Base-by-base conservation (phyloP, 1,140 invertebrate genomes). In the Tetraneura akinire region DNA sequence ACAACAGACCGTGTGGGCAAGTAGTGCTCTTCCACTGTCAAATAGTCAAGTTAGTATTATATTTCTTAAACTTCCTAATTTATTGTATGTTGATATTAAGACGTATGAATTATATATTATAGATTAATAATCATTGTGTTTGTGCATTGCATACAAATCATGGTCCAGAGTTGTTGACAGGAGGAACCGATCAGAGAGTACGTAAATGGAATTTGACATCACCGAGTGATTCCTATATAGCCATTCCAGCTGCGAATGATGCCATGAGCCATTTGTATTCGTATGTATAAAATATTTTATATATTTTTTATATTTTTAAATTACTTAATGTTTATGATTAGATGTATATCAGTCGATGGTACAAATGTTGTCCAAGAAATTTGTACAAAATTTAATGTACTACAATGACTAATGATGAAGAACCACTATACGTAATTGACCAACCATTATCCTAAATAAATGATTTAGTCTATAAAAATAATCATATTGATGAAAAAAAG, bases 121-220 rank as follows among this genome's bases (percentile, higher is more conserved):
- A 89, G 86, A 85, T 87, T 62, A 87, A 87, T 37, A 87, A 87
- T 49, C 88, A 92, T 82, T 90, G 89, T 29, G 89, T 92, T 0
- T 91, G 91, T 83, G 91, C 91, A 0, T 89, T 91, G 60, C 87
- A 88, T 51, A 88, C 91, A 49, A 89, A 92, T 82, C 87, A 91
- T 6, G 86, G 87, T 4, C 89, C 90, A 4, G 94, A 93, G 83
- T 85, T 97, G 21, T 84, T 98, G 21, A 94, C 96, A 0, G 95
- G 92, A 29, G 96, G 97, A 0, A 94, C 94, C 0, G 97, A 98
- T 86, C 94, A 94, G 88, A 89, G 94, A 80, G 86, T 98, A 8
- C 87, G 96, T 26, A 96, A 92, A 86, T 98, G 96, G 96, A 93
- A 98, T 86, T 87, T 97, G 9, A 88, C 89, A 68, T 89, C 90